Conservation (phyloP, 2,888 invertebrate species). For the Margaritifera margaritifera region DNA sequence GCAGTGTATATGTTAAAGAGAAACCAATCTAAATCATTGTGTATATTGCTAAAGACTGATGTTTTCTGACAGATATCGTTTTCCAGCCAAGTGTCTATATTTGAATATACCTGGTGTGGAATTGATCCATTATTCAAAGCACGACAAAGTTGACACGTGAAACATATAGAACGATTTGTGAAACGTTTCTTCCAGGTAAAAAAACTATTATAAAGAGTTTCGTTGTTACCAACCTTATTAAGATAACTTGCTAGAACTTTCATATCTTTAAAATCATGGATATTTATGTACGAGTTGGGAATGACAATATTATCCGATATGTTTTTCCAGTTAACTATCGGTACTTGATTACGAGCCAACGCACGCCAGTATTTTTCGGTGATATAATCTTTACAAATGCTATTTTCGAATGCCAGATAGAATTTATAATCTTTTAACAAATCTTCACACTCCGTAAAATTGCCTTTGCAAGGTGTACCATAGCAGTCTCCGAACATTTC, state of each 20-base stretch:
- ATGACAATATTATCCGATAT: slow-evolving; percentile 21
- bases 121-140: slow-evolving; percentile 40
- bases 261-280: slow-evolving; percentile 38
- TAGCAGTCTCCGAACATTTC: slow-evolving; percentile 23
- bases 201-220: slow-evolving; percentile 51
- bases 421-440: slow-evolving; percentile 51
- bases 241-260: slow-evolving; percentile 38
- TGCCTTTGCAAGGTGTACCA: neutral
- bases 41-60: too few relatives aligned
- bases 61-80: slow-evolving; percentile 36
- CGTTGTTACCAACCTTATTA: slow-evolving; percentile 35
- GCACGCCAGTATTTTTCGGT: slow-evolving; percentile 58
- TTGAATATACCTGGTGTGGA: slow-evolving; percentile 36
- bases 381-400: slow-evolving; percentile 53
- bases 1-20: too few relatives aligned
- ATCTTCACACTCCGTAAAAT: slow-evolving; percentile 23
- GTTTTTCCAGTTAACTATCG: slow-evolving; percentile 52
- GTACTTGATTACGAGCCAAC: slow-evolving; percentile 43
- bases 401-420: slow-evolving; percentile 54
- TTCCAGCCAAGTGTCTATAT: slow-evolving; percentile 40
- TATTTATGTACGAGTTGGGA: slow-evolving; percentile 39
- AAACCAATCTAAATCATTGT: too few relatives aligned
- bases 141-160: slow-evolving; percentile 49
- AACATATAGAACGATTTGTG: slow-evolving; percentile 32
- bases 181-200: slow-evolving; percentile 47